Evolutionary conservation across 2,797 vertebrate species (phyloP).

Genomic region (Chelonia mydas): DNA sequence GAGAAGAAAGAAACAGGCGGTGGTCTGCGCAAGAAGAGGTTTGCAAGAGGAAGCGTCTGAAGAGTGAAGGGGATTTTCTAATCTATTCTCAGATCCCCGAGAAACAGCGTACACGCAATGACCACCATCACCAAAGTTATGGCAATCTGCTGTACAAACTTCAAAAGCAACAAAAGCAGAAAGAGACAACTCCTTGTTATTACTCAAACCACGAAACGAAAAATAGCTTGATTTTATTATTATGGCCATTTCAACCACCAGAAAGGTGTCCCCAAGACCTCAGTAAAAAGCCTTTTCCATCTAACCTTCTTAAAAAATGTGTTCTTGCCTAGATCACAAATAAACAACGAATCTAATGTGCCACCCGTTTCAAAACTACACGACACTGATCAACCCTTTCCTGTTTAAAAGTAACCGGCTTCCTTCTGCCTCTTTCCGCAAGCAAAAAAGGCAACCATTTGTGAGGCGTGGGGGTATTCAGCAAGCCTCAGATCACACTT

Average conservation of each 20-base stretch:
- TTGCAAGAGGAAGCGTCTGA: conserved; percentile 4
- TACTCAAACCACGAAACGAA: not conserved
- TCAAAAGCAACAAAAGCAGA: conserved; percentile 45
- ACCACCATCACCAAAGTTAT: conserved; percentile 1
- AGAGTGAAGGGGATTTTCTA: conserved; percentile 12
- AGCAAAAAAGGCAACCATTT: not conserved
- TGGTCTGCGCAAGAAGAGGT: not conserved
- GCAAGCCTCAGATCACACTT: not conserved
- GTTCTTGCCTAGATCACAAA: not conserved
- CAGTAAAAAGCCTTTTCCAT: not conserved
- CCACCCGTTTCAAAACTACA: not conserved
- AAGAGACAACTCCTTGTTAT: not conserved
- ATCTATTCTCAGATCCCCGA: not conserved
- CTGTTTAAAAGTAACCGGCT: not conserved
- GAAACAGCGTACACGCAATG: not conserved
- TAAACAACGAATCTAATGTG: not conserved
- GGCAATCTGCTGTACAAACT: conserved; percentile 39
- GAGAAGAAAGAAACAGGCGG: not conserved
- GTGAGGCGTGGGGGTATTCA: not conserved
- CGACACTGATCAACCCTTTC: not conserved
- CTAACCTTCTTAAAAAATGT: not conserved
- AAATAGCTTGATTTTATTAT: not conserved
- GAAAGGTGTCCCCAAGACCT: not conserved
- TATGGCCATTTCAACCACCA: not conserved
- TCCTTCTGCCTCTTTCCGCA: not conserved